Base-by-base conservation (phyloP, 1,140 invertebrate genomes). In the Trichonephila inaurata region DNA sequence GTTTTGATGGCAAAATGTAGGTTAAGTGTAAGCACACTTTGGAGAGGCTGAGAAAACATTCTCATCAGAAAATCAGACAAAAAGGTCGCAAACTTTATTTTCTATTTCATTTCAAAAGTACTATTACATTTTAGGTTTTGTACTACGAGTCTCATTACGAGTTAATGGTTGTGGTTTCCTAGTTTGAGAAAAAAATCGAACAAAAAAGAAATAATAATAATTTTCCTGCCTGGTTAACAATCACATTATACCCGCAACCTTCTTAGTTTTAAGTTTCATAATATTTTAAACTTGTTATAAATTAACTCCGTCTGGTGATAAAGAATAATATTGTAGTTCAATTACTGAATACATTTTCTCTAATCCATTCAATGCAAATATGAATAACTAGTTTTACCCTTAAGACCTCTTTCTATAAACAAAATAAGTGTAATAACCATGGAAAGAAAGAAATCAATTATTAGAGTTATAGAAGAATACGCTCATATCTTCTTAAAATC, bases 341-440 rank as follows among this genome's bases (percentile, higher is more conserved):
- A 77, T 77, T 77, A 77, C 72, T 28, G 28, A 77, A 77, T 40
- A 12, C 28, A 77, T 77, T 77, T 77, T 33, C 69, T 72, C 69
- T 72, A 19, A 77, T 33, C 24, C 33, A 77, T 33, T 77, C 24
- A 77, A 77, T 77, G 72, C 72, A 77, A 77, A 77, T 77, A 77
- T 77, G 28, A 77, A 77, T 77, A 77, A 77, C 28, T 18, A 28
- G 72, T 33, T 19, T 77, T 12, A 40, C 72, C 28, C 33, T 77
- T 33, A 6, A 33, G 28, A 77, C 28, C 16, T 77, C 14, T 77
- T 77, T 18, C 72, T 33, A 28, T 28, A 72, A 72, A 33, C 4
- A 77, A 77, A 40, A 40, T 16, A 33, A 40, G 33, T 18, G 10
- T 12, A 69, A 24, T 69, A 69, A 69, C 66, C n/a, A 69, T 69